phyloP scores from a whole-genome alignment of 1,140 invertebrate species.

The Temnothorax longispinosus region DNA sequence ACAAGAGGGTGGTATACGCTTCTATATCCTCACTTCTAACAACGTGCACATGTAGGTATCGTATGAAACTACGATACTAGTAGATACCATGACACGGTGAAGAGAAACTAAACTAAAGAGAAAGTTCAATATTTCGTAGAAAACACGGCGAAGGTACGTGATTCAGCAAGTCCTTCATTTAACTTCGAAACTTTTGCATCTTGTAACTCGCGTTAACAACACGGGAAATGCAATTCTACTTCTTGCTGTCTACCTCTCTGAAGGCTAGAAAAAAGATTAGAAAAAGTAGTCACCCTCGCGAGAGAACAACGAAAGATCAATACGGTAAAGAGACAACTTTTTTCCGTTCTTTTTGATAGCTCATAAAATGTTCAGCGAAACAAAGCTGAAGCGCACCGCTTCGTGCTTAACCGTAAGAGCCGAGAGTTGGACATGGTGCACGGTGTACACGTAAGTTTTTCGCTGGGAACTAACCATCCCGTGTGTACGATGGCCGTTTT shows the following conservation, averaged over 20 bases:
- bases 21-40: background rate
- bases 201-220: background rate
- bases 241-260: background rate
- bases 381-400: background rate
- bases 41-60: slow-evolving; percentile 8
- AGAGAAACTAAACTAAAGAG: slow-evolving; percentile 7
- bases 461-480: slow-evolving; percentile 25
- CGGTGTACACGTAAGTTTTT: background rate
- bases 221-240: background rate
- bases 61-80: slow-evolving; percentile 18
- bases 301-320: background rate
- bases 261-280: background rate
- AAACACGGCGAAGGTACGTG: slow-evolving; percentile 2
- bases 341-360: background rate
- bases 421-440: background rate
- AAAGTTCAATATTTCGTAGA: slow-evolving; percentile 7
- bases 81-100: background rate
- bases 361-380: background rate
- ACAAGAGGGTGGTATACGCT: slow-evolving; percentile 60
- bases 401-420: background rate
- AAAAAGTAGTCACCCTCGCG: too few relatives aligned
- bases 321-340: background rate
- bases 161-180: background rate
- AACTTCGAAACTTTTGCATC: slow-evolving; percentile 19
- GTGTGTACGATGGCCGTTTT: slow-evolving; percentile 35